Percentiles rank a stretch among this genome's conserved stretches.
Conservation (phyloP, 2,797 vertebrate species). For the Trematomus bernacchii region DNA sequence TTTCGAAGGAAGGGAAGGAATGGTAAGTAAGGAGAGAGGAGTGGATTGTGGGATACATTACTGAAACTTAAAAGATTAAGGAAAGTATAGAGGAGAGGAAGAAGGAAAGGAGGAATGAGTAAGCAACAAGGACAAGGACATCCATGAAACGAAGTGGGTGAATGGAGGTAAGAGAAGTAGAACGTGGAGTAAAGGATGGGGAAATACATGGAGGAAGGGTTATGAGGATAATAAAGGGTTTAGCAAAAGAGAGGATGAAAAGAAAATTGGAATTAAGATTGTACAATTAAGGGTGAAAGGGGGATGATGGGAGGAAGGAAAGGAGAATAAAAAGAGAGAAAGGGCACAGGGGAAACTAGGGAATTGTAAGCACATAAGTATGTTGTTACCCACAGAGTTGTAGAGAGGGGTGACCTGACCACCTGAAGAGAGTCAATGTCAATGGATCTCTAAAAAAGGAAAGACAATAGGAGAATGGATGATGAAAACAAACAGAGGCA, state of each 20-base stretch:
- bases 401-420: conserved; percentile 2
- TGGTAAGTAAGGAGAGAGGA: background rate
- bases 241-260: background rate
- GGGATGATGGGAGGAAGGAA: background rate
- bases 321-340: background rate
- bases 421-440: background rate
- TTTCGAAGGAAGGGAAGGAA: background rate
- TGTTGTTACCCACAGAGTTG: background rate
- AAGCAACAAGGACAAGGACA: no score
- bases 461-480: background rate
- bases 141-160: no score
- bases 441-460: background rate
- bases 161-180: no score
- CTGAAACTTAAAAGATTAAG: no score
- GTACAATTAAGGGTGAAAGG: background rate
- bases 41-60: no score
- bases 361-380: conserved; percentile 21
- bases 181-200: no score
- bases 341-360: background rate
- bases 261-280: background rate
- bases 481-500: conserved; percentile 5
- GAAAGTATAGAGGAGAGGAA: background rate
- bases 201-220: no score
- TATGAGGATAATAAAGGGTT: no score
- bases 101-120: background rate